These are phyloP conservation scores for Lynx canadensis DNA, from an alignment of 2,113 vertebrate species.

Conservation along the genomic window DNA sequence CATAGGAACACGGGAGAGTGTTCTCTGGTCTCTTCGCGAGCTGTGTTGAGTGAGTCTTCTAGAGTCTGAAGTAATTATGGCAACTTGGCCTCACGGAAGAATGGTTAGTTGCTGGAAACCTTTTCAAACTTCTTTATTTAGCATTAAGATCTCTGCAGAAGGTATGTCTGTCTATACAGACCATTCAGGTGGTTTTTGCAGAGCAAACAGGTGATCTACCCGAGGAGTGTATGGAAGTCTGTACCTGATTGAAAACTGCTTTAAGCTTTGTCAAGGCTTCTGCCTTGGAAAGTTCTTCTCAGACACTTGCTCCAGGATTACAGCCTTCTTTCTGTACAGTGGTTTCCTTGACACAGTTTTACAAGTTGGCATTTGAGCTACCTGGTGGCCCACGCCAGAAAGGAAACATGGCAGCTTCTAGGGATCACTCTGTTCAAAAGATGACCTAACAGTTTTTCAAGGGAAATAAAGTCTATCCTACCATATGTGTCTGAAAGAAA, in stretches of 20 bases:
- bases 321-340: neutral
- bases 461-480: neutral
- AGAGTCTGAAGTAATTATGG: neutral
- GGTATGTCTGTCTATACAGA: neutral
- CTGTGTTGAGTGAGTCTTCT: neutral
- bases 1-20: neutral
- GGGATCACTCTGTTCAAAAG: neutral
- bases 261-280: neutral
- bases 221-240: neutral
- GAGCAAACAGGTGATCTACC: neutral
- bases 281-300: neutral
- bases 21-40: neutral
- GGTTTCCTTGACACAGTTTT: neutral
- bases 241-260: neutral
- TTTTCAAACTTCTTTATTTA: neutral
- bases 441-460: neutral
- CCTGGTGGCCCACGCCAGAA: neutral
- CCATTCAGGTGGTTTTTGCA: neutral
- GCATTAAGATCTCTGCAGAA: neutral
- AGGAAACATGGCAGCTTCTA: neutral
- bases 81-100: neutral
- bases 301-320: neutral
- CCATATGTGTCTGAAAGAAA: neutral
- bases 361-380: neutral
- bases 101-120: neutral